phyloP scores from a whole-genome alignment of 2,113 vertebrate genomes.

The Cygnus atratus region DNA sequence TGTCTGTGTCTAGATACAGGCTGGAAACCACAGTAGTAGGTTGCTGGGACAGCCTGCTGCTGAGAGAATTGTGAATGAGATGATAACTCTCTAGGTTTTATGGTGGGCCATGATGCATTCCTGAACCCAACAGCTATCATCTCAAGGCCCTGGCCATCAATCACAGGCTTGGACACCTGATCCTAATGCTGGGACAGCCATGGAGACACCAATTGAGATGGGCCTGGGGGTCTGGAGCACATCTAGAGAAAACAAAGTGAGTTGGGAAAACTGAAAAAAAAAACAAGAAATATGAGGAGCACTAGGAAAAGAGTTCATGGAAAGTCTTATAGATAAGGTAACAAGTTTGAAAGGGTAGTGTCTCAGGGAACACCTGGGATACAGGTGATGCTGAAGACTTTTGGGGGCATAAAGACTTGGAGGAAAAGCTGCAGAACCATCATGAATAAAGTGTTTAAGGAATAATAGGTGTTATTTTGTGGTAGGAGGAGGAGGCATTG shows the following conservation, averaged over 20 bases:
- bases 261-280: neutral
- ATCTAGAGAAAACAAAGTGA: neutral
- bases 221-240: fast-evolving
- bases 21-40: neutral
- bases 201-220: neutral
- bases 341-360: neutral
- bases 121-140: neutral
- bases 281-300: neutral
- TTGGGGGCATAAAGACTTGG: neutral
- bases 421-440: neutral
- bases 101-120: neutral
- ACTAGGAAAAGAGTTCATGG: neutral
- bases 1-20: neutral
- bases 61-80: neutral
- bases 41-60: neutral
- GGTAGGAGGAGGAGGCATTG: neutral
- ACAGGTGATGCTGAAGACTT: neutral
- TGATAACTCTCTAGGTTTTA: neutral
- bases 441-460: neutral
- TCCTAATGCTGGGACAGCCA: neutral
- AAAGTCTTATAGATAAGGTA: neutral
- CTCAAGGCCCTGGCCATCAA: neutral
- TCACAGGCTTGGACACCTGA: neutral
- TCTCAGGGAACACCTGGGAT: neutral
- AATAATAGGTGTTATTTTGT: neutral